Percentiles rank a stretch among this genome's conserved stretches.
Evolutionary conservation across 2,113 vertebrate species (phyloP).

Genomic region (Myrmecobius fasciatus): DNA sequence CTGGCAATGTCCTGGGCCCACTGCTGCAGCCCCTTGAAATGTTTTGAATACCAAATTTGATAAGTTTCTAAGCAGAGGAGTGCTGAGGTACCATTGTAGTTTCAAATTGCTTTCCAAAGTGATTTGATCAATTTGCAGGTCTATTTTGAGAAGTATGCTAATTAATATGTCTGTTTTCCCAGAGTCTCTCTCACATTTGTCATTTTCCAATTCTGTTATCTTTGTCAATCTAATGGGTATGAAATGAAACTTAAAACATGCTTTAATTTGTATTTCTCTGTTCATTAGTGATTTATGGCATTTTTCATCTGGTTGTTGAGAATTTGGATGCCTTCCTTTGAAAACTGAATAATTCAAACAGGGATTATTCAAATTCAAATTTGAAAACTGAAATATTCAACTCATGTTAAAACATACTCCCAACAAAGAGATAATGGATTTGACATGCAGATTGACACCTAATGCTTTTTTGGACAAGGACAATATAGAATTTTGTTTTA

Average conservation of each 20-base stretch:
- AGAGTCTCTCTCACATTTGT: neutral
- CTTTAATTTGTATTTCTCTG: neutral
- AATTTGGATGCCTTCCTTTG: neutral
- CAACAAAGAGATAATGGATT: neutral
- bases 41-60: too few species aligned
- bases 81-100: neutral
- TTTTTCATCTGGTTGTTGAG: neutral
- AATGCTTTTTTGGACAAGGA: neutral
- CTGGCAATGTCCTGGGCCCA: too few species aligned
- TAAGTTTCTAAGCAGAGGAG: too few species aligned
- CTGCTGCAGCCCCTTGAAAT: too few species aligned
- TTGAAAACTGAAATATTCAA: neutral
- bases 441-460: neutral
- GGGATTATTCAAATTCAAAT: too few species aligned
- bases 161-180: neutral
- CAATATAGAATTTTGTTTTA: neutral
- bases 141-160: neutral
- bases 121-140: neutral
- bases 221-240: neutral
- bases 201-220: neutral
- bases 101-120: neutral
- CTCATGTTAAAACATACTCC: neutral
- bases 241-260: neutral
- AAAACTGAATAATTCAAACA: too few species aligned
- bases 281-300: neutral